Evolutionary conservation across 2,888 invertebrate genomes (phyloP).

Genomic region (Chironomus riparius): DNA sequence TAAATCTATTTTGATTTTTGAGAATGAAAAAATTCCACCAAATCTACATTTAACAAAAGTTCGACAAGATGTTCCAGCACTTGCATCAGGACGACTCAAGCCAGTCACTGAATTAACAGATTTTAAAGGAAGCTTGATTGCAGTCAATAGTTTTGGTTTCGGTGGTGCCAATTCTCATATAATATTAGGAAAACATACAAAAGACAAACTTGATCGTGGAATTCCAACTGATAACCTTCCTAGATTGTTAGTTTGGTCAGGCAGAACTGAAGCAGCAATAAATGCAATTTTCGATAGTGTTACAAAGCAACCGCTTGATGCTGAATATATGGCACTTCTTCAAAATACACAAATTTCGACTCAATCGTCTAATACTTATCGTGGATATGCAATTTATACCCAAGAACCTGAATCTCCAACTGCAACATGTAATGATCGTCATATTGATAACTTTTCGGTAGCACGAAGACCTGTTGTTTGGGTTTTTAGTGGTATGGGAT

Average conservation of each 20-base stretch:
- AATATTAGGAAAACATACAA: neutral
- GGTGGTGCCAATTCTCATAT: slow-evolving; percentile 64
- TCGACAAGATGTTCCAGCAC: slow-evolving; percentile 47
- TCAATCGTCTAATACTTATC: neutral
- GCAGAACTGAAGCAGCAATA: slow-evolving; percentile 64
- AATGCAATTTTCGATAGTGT: slow-evolving; percentile 51
- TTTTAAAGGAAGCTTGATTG: slow-evolving; percentile 62
- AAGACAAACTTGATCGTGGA: slow-evolving; percentile 42
- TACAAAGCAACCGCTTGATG: slow-evolving; percentile 47
- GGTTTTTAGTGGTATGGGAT: slow-evolving; percentile 55
- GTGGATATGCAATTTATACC: slow-evolving; percentile 52
- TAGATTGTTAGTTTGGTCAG: slow-evolving; percentile 58
- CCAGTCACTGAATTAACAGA: slow-evolving; percentile 60
- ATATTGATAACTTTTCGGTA: slow-evolving; percentile 52
- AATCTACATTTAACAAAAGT: slow-evolving; percentile 64
- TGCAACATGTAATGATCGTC: slow-evolving; percentile 40
- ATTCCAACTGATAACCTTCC: slow-evolving; percentile 52
- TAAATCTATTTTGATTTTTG: neutral
- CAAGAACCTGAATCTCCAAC: slow-evolving; percentile 24
- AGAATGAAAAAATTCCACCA: slow-evolving; percentile 38
- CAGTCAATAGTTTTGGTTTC: slow-evolving; percentile 79
- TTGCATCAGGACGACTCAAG: slow-evolving; percentile 48
- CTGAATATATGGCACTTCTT: slow-evolving; percentile 47
- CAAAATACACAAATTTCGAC: slow-evolving; percentile 34
- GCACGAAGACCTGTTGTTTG: slow-evolving; percentile 69